Conservation (phyloP, 2,888 invertebrate species). For the Drosophila meridiana region DNA sequence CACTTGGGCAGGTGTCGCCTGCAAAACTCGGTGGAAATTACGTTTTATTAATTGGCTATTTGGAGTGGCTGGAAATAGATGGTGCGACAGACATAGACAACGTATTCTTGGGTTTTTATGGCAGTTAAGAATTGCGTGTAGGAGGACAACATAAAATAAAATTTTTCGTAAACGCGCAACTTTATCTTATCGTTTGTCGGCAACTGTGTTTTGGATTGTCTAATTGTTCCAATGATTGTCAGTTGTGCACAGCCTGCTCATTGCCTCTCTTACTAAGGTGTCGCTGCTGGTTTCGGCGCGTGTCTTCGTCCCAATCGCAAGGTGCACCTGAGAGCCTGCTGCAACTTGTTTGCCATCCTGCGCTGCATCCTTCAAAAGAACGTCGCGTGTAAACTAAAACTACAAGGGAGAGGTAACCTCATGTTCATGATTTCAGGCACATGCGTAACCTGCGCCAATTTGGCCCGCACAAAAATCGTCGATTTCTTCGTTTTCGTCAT, state of each 20-base stretch:
- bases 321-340: conserved; percentile 65
- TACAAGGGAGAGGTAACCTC: conserved; percentile 32
- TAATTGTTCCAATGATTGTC: conserved; percentile 59
- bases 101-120: conserved; percentile 56
- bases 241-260: conserved; percentile 32
- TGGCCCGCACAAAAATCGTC: conserved; percentile 56
- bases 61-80: conserved; percentile 20
- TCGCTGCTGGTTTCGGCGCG: conserved; percentile 40
- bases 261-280: conserved; percentile 23
- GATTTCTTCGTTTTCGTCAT: conserved; percentile 25
- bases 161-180: conserved; percentile 44
- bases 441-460: conserved; percentile 80
- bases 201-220: conserved; percentile 64
- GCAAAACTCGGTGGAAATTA: conserved; percentile 58
- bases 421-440: conserved; percentile 70
- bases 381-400: conserved; percentile 60
- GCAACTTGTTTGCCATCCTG: conserved; percentile 56
- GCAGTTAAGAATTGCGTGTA: conserved; percentile 65
- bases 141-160: conserved; percentile 50
- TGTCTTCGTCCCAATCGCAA: conserved; percentile 56
- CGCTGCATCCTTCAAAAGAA: conserved; percentile 65
- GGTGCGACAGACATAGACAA: neutral
- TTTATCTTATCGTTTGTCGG: conserved; percentile 73
- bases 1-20: conserved; percentile 65
- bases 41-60: conserved; percentile 77